Evolutionary conservation across 2,113 vertebrate species (phyloP).

Genomic region (Corvus hawaiiensis): DNA sequence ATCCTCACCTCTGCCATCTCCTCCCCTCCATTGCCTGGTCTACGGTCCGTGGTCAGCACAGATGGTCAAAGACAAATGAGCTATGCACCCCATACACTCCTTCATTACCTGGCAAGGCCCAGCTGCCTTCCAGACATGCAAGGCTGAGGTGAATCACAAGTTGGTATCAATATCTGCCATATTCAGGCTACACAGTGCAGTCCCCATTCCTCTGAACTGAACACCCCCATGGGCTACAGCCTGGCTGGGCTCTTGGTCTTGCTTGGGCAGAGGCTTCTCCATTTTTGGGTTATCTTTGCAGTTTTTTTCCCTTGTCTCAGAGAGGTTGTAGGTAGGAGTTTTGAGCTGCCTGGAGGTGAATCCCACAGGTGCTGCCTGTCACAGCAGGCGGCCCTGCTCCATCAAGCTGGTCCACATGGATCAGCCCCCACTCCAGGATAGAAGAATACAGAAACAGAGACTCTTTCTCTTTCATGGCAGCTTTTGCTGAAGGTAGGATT

Average conservation of each 20-base stretch:
- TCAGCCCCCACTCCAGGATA: neutral
- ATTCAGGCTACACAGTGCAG: too few species aligned
- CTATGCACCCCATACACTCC: too few species aligned
- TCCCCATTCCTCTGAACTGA: neutral
- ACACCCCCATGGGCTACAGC: neutral
- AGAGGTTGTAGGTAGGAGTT: neutral
- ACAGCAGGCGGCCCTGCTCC: rapidly evolving
- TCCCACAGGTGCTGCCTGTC: neutral
- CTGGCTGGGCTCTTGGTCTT: neutral
- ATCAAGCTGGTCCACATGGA: neutral
- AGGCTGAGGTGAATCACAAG: neutral
- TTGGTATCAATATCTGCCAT: neutral
- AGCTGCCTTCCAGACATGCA: neutral
- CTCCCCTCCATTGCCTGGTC: neutral
- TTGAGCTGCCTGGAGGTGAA: neutral
- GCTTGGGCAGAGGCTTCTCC: neutral
- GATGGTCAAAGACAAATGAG: neutral
- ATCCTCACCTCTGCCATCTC: neutral
- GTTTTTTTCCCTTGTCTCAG: neutral
- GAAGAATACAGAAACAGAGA: neutral
- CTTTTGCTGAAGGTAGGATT: neutral
- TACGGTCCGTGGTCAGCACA: neutral
- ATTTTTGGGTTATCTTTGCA: neutral
- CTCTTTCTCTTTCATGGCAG: neutral
- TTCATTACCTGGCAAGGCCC: neutral